These are phyloP conservation scores for Drosophila planitibia DNA, from an alignment of 2,888 invertebrate genomes.

Conservation along the genomic window DNA sequence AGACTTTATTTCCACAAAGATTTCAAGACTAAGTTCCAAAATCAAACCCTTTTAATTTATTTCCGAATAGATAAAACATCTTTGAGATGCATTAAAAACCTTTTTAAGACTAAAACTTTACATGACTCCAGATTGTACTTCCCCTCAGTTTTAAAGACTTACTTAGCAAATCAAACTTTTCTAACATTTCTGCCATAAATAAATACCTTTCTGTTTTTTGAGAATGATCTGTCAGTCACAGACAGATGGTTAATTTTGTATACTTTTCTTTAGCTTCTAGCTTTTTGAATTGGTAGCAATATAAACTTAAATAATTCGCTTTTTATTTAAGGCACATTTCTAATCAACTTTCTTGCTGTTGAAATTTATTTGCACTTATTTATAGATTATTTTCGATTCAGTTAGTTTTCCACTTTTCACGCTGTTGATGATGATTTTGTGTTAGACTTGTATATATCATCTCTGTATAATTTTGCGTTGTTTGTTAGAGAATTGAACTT, in stretches of 20 bases:
- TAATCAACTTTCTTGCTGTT: constrained; percentile 49
- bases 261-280: background rate
- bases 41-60: background rate
- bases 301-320: constrained; percentile 26
- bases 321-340: constrained; percentile 40
- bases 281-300: background rate
- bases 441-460: constrained; percentile 15
- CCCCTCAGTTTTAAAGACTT: background rate
- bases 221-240: background rate
- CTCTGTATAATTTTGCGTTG: background rate
- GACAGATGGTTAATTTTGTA: constrained; percentile 1
- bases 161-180: background rate
- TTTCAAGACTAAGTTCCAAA: background rate
- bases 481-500: constrained; percentile 52
- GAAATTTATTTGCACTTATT: constrained; percentile 65
- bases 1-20: background rate
- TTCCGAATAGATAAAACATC: background rate
- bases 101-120: background rate
- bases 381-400: constrained; percentile 55
- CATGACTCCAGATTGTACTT: fast-evolving
- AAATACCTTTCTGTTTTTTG: background rate
- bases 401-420: constrained; percentile 42
- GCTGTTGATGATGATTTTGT: constrained; percentile 30
- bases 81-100: background rate
- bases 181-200: background rate